Evolutionary conservation across 2,797 vertebrate genomes (phyloP), one percentile per base, ranked within the genome.

Genomic region (Cynodonichthys magdalenae): DNA sequence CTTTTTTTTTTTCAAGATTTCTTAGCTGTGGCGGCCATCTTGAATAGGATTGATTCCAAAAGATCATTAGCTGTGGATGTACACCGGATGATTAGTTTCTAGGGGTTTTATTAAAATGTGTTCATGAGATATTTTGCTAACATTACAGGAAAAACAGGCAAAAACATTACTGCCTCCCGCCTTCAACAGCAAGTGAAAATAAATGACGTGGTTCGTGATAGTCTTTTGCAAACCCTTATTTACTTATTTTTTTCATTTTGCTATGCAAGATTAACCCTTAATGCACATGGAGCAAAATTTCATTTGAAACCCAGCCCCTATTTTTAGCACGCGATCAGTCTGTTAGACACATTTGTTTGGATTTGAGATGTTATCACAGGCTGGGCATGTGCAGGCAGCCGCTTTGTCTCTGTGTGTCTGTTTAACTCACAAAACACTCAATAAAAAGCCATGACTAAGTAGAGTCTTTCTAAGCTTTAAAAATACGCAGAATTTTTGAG

Each of bases 281-380:
- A 27, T 53, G 31, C 27, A 59, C 28, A 42, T 15, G 11, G 50
- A 42, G 8, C 34, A 54, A 4, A 69, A 44, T 36, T 53, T 52
- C 18, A 54, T 49, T 46, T 59, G 57, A 58, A 59, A 47, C 27
- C 18, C 3, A 63, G 34, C 61, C 42, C 60, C 41, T 17, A 53
- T 24, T 42, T 58, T 64, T 28, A 69, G 42, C 27, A 31, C 54
- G 55, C 52, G 53, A 66, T 66, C 71, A 69, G 52, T 52, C 24
- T 19, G 27, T 64, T 42, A 57, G 69, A 68, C 61, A 72, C 53
- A 51, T 59, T 47, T 71, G 67, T 77, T 84, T 75, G 36, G 53
- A 50, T 66, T 74, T 58, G 20, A 63, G 74, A 80, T 78, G 44
- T 50, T 75, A 80, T 81, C 66, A 64, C 39, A 9, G 19, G 48